phyloP scores from a whole-genome alignment of 2,797 vertebrate genomes.

The Fundulus diaphanus region DNA sequence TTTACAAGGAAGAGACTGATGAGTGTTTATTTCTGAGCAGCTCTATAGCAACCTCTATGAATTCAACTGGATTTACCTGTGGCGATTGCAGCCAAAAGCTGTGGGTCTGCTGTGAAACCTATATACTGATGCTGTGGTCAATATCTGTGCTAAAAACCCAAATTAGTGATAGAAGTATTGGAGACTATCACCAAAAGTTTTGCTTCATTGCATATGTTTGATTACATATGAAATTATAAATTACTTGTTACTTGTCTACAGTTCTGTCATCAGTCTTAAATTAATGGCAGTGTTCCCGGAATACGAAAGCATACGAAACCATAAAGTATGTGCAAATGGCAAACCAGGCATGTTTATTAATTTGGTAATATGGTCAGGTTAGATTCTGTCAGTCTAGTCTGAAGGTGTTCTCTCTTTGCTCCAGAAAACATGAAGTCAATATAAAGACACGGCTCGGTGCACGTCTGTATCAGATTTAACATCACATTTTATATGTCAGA shows the following conservation, averaged over 20 bases:
- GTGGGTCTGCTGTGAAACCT: no score
- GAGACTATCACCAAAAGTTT: background rate
- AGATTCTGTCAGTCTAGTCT: background rate
- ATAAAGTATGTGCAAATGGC: background rate
- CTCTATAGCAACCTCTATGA: background rate
- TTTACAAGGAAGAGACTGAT: background rate
- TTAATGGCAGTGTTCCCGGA: background rate
- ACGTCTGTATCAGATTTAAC: background rate
- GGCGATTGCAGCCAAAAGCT: no score
- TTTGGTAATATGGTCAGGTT: background rate
- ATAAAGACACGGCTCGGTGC: background rate
- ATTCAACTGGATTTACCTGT: background rate
- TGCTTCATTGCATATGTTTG: background rate
- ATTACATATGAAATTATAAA: background rate
- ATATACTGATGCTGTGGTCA: no score
- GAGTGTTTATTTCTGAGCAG: no score
- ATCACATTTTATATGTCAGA: conserved; percentile 2
- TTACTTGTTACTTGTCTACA: background rate
- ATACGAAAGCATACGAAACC: background rate
- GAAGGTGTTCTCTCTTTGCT: background rate
- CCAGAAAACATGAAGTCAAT: background rate
- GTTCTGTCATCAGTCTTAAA: background rate
- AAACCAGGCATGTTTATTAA: background rate
- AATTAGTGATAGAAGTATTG: background rate
- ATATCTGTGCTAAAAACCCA: no score